Evolutionary conservation across 2,888 invertebrate genomes (phyloP).

Genomic region (Taphrorychus bicolor): DNA sequence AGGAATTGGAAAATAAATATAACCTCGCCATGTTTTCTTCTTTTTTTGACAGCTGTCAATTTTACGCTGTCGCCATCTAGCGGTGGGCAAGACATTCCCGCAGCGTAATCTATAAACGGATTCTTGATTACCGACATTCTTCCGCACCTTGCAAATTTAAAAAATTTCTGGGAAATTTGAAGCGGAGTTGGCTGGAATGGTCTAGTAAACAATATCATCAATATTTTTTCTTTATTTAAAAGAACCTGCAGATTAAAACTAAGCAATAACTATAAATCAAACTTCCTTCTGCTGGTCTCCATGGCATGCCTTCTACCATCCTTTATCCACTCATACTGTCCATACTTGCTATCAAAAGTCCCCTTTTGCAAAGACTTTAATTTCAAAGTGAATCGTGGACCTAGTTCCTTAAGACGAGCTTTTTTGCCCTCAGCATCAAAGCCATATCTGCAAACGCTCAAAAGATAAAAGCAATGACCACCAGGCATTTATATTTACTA

Average conservation of each 20-base stretch:
- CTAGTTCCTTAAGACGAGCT: constrained; percentile 87
- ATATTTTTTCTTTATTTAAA: no score
- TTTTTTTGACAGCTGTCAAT: constrained; percentile 37
- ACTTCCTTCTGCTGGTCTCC: constrained; percentile 91
- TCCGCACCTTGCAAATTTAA: no score
- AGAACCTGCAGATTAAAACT: no score
- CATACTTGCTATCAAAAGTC: constrained; percentile 95
- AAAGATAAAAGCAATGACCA: constrained; percentile 10
- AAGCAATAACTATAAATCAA: constrained; percentile 77
- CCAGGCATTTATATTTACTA: background rate
- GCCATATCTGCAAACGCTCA: constrained; percentile 72
- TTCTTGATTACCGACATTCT: no score
- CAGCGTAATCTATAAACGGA: background rate
- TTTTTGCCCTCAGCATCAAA: constrained; percentile 81
- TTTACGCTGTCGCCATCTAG: constrained; percentile 38
- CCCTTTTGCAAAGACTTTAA: constrained; percentile 94
- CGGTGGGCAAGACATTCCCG: no score
- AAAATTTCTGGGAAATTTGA: no score
- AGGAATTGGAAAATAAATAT: constrained; percentile 38
- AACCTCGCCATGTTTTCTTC: constrained; percentile 47
- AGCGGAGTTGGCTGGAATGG: no score
- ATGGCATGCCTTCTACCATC: constrained; percentile 89
- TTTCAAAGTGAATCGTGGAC: constrained; percentile 95
- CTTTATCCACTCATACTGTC: constrained; percentile 96
- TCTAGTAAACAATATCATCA: no score